Conservation (phyloP, 2,797 vertebrate species). For the Myiotriccus ornatus region DNA sequence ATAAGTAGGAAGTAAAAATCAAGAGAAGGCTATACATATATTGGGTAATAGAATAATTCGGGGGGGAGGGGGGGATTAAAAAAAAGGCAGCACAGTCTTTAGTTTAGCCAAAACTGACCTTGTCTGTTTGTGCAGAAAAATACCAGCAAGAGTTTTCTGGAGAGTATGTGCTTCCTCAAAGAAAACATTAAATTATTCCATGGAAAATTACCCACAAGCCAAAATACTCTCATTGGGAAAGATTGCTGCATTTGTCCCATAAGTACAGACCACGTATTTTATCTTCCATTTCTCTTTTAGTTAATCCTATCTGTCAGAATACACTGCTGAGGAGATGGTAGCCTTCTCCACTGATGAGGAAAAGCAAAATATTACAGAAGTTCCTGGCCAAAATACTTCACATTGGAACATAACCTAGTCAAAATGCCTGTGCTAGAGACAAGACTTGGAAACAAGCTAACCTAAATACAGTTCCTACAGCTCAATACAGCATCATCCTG, state of each 20-base stretch:
- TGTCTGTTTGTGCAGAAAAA: background rate
- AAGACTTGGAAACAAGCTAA: background rate
- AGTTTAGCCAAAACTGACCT: background rate
- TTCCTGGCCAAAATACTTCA: background rate
- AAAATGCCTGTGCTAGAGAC: background rate
- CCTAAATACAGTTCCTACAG: background rate
- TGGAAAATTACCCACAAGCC: background rate
- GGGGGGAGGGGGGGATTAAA: too few species aligned
- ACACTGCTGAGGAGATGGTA: background rate
- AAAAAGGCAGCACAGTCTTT: background rate
- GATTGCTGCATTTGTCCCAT: accelerated
- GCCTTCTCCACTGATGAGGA: background rate
- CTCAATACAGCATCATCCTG: background rate
- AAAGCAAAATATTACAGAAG: background rate
- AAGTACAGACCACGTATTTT: background rate
- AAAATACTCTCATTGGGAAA: background rate
- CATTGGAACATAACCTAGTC: background rate
- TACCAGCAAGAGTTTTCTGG: background rate
- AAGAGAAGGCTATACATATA: background rate
- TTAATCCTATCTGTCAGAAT: background rate
- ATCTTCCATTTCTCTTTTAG: background rate
- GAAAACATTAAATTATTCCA: background rate
- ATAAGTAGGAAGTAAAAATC: background rate
- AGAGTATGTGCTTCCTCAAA: background rate
- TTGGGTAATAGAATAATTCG: background rate